Conservation (phyloP, 2,113 vertebrate species). For the Pachyramphus minor region DNA sequence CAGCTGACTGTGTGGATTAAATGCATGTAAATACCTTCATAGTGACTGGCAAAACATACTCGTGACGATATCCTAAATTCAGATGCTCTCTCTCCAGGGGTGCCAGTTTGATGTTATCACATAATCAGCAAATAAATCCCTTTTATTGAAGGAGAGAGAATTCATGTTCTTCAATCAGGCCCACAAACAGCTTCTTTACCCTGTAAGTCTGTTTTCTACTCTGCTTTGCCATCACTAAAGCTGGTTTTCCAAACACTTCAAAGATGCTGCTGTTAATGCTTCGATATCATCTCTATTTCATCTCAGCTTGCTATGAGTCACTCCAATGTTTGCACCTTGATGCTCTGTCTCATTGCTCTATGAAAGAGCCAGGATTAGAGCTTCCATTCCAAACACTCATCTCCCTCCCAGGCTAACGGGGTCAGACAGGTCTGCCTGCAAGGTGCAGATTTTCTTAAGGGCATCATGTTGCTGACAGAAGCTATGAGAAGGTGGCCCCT, state of each 20-base stretch:
- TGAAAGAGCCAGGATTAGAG: not conserved
- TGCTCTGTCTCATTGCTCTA: not conserved
- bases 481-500: not conserved
- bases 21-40: constrained; percentile 51
- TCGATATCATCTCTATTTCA: not conserved
- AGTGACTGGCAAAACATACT: constrained; percentile 35
- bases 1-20: constrained; percentile 60
- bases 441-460: not conserved
- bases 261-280: not conserved
- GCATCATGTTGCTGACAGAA: not conserved
- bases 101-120: constrained; percentile 35
- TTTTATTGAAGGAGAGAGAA: not conserved
- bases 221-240: not conserved
- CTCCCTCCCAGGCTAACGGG: constrained; percentile 18
- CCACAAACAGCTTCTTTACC: not conserved
- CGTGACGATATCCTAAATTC: not conserved
- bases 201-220: not conserved
- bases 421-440: constrained; percentile 29
- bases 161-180: not conserved
- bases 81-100: not conserved
- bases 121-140: constrained; percentile 8
- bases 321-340: not conserved
- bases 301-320: constrained; percentile 8
- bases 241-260: not conserved
- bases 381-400: constrained; percentile 18